Evolutionary conservation across 1,140 invertebrate species (phyloP).

Genomic region (Venustaconcha ellipsiformis): DNA sequence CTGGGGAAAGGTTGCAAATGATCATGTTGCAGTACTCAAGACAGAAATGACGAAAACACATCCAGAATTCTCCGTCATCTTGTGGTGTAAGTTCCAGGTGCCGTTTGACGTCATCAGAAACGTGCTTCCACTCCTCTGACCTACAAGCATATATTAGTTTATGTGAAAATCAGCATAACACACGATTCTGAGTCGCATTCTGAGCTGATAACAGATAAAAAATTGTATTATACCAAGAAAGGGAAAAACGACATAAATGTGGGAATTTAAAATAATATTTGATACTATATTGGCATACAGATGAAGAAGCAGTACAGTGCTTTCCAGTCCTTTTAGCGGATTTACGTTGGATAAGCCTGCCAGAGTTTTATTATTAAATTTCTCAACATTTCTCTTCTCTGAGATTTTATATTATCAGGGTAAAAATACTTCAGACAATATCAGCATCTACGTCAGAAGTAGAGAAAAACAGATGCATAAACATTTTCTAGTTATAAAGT

Average conservation of each 20-base stretch:
- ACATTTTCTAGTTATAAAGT: too few species aligned
- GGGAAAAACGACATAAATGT: neutral
- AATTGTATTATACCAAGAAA: neutral
- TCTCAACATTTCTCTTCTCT: too few species aligned
- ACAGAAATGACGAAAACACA: conserved; percentile 53
- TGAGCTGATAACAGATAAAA: neutral
- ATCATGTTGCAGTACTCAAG: conserved; percentile 58
- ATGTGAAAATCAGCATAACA: neutral
- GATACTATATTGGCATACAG: neutral
- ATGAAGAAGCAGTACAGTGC: too few species aligned
- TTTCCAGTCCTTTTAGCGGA: too few species aligned
- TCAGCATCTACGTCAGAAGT: too few species aligned
- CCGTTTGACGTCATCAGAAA: conserved; percentile 37
- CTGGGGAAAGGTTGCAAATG: conserved; percentile 58
- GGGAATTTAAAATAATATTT: neutral
- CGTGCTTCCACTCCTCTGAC: conserved; percentile 45
- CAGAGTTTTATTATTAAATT: too few species aligned
- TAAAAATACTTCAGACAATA: too few species aligned
- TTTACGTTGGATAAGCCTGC: too few species aligned
- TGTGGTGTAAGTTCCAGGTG: conserved; percentile 52
- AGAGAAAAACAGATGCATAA: too few species aligned
- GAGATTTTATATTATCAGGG: too few species aligned
- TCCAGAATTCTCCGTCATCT: conserved; percentile 63
- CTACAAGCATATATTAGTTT: conserved; percentile 17
- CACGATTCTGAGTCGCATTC: neutral